Evolutionary conservation across 1,140 invertebrate genomes (phyloP).

Genomic region (Bombus consobrinus): DNA sequence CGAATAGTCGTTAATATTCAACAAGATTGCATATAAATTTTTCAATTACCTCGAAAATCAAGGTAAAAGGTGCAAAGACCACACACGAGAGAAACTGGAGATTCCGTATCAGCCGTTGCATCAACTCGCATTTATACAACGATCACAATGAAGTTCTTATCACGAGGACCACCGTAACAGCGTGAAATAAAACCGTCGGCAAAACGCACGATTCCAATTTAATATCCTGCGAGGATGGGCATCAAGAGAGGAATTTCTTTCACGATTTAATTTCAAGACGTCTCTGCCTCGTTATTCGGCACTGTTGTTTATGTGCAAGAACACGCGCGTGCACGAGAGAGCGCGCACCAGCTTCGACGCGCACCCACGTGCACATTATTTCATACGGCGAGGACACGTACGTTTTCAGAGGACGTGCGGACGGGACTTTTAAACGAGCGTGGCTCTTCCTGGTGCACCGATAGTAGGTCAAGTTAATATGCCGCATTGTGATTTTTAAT

Average conservation of each 20-base stretch:
- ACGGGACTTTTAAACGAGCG: slow-evolving; percentile 62
- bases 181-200: slow-evolving; percentile 2
- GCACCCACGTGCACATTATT: slow-evolving; percentile 49
- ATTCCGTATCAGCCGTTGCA: background rate
- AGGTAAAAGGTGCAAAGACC: background rate
- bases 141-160: slow-evolving; percentile 1
- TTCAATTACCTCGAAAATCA: background rate
- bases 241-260: background rate
- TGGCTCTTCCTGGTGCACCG: slow-evolving; percentile 65
- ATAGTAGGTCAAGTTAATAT: slow-evolving; percentile 80
- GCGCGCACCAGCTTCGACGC: slow-evolving; percentile 11
- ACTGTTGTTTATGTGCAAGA: slow-evolving; percentile 32
- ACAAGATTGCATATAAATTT: no score
- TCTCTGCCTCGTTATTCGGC: slow-evolving; percentile 43
- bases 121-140: background rate
- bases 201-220: slow-evolving; percentile 19
- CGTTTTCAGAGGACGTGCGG: slow-evolving; percentile 54
- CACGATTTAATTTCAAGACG: slow-evolving; percentile 17
- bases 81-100: background rate
- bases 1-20: no score
- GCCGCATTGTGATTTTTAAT: slow-evolving; percentile 79
- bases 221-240: background rate
- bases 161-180: background rate
- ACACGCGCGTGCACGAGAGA: background rate
- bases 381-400: slow-evolving; percentile 43